Evolutionary conservation across 2,888 invertebrate genomes (phyloP), one percentile per base, ranked within the genome.

Genomic region (Cylloceria caligata): DNA sequence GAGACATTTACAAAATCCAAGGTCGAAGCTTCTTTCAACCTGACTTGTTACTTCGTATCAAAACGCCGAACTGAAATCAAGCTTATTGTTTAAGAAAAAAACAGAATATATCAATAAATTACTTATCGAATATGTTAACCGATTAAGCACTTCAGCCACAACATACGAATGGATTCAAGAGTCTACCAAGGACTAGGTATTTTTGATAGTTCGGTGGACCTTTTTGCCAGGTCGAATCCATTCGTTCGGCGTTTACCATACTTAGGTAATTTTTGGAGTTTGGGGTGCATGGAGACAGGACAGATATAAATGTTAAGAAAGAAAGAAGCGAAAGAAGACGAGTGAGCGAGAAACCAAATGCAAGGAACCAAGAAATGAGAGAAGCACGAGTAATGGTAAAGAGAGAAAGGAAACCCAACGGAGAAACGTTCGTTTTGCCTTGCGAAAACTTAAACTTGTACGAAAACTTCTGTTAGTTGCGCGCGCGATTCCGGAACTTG

Each of bases 391-490:
- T 21, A 71, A 75, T 67, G 47, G 57, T 65, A 39, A 42, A 34
- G 52, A 52, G 73, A 65, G 71, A 49, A 64, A 60, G 42, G 39
- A 64, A 9, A 16, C 49, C 30, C 27, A 57, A 45, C 27, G 21
- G 27, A 11, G 60, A 34, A 64, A 34, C 39, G 52, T 55, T 49
- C 19, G 55, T 47, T 55, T 78, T 42, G 57, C 19, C 55, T 55
- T 47, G 67, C 52, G 45, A 52, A 80, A 79, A 83, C 82, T 83
- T 80, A 80, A 83, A 83, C 72, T 80, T 80, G 78, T 45, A 76
- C 80, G 65, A 72, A 79, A 83, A 83, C 72, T 83, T 83, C 76
- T 68, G 68, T 62, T 73, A 62, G 52, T 52, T 72, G 67, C 64
- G 60, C 72, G 57, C 62, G 67, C 21, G 80, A 72, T 76, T 76